Base-by-base conservation (phyloP, 2,888 invertebrate species). In the Chrysodeixis includens region DNA sequence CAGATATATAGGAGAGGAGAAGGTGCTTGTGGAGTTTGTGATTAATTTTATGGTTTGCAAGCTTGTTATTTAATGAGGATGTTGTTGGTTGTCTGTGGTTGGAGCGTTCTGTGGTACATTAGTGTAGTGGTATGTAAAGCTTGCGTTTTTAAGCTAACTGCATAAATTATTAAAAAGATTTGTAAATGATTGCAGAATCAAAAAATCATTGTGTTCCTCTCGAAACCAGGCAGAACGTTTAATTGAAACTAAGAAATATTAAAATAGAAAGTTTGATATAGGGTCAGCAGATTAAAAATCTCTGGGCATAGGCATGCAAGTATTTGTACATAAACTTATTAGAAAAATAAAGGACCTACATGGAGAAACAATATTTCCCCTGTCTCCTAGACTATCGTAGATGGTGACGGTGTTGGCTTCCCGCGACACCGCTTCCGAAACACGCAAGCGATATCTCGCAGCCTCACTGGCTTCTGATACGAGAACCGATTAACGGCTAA, bases 361-460 rank as follows among this genome's bases (percentile, higher is more conserved):
- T 26, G 6, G 26, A 6, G 2, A 2, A 26, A 26, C 2, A 26
- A 4, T 26, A 26, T 26, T 6, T 26, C 6, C 40, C 5, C 65
- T 52, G 61, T 35, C 90, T 88, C 87, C 68, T 80, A 44, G 68
- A 69, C 84, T 91, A 91, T 71, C 1, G 12, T 59, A 53, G 83
- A 85, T 82, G 84, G 86, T 87, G 90, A 87, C 90, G 90, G 89
- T 93, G 87, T 92, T 82, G 93, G 93, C 90, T 90, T 86, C 92
- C 93, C 94, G 87, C 93, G 92, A 92, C 93, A 92, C 89, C 91
- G 89, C 90, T 92, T 89, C 89, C 91, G 88, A 89, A 89, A 85
- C 78, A 78, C 80, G 81, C 71, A 64, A 75, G 69, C 62, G 67
- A 81, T 82, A 76, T 78, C 67, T 65, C 52, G 57, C 61, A 73